These are phyloP conservation scores for Molothrus aeneus DNA, from an alignment of 2,797 vertebrate genomes.

Conservation along the genomic window DNA sequence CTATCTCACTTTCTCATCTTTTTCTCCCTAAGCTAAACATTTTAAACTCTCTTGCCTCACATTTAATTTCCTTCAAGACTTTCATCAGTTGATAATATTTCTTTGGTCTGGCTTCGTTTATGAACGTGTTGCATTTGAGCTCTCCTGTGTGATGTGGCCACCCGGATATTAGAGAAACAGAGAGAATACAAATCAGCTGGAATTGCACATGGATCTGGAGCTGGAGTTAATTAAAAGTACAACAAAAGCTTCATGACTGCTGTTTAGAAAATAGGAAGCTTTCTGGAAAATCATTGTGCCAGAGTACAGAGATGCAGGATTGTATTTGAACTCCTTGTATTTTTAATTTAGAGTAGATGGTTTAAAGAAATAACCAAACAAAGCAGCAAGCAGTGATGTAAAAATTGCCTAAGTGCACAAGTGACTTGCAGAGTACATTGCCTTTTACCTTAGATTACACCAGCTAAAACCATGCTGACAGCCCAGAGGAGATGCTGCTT, in stretches of 20 bases:
- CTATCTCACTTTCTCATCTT: neutral
- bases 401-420: neutral
- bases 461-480: neutral
- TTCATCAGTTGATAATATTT: slow-evolving; percentile 20
- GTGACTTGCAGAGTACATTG: neutral
- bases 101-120: neutral
- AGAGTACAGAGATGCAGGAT: neutral
- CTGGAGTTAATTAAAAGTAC: slow-evolving; percentile 37
- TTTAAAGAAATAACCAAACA: neutral
- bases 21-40: neutral
- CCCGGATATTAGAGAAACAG: slow-evolving; percentile 39
- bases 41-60: slow-evolving; percentile 17
- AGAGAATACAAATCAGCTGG: neutral
- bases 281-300: neutral
- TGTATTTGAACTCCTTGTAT: neutral
- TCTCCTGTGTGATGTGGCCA: neutral
- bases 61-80: slow-evolving; percentile 59
- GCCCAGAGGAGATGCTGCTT: neutral
- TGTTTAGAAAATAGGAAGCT: slow-evolving; percentile 28
- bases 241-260: neutral
- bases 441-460: neutral
- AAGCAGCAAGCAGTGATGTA: neutral
- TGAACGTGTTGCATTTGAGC: neutral
- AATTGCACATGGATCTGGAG: neutral
- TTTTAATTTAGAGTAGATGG: neutral